Evolutionary conservation across 2,888 invertebrate species (phyloP), one percentile per base, ranked within the genome.

Genomic region (Strigamia transsilvanica): DNA sequence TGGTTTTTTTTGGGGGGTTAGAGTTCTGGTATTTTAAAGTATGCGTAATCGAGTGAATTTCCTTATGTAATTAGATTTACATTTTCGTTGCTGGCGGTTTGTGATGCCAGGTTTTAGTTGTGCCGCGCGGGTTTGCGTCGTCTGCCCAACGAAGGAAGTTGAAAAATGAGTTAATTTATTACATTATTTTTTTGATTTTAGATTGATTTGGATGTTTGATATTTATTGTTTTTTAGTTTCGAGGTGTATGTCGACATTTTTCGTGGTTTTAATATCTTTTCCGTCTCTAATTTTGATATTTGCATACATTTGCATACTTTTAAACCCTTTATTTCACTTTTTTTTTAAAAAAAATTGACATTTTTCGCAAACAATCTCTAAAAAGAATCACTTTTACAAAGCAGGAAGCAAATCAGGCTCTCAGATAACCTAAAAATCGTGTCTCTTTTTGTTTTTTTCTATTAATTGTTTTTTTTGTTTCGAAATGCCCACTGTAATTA

Each of bases 121-220:
- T 66, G 15, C 23, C 66, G 66, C 32, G 2, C 27, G 66, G 51
- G 15, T 66, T 66, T 32, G 66, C 66, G 66, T 66, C 66, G 66
- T 66, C 66, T 66, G 66, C 66, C 66, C 27, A 15, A 27, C 13
- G 66, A 66, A 66, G 66, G 66, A 66, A 27, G 66, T 66, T 66
- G 27, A 66, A 66, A 41, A 51, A 51, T 51, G 66, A 32, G 66
- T 66, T 27, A 13, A 13, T 27, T 66, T 66, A 7, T 32, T 10
- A 7, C 6, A 21, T 10, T 21, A 15, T 5, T 61, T 61, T n/a
- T n/a, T 61, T 61, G n/a, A n/a, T n/a, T 61, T 61, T 23, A 61
- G n/a, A 18, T 23, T 61, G 6, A 61, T 61, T 18, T 61, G 3
- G 7, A 2, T 7, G 10, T 6, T 42, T 42, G 15, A 7, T 3